Evolutionary conservation across 1,140 invertebrate species (phyloP), one percentile per base, ranked within the genome.

Genomic region (Sarcophaga bullata): DNA sequence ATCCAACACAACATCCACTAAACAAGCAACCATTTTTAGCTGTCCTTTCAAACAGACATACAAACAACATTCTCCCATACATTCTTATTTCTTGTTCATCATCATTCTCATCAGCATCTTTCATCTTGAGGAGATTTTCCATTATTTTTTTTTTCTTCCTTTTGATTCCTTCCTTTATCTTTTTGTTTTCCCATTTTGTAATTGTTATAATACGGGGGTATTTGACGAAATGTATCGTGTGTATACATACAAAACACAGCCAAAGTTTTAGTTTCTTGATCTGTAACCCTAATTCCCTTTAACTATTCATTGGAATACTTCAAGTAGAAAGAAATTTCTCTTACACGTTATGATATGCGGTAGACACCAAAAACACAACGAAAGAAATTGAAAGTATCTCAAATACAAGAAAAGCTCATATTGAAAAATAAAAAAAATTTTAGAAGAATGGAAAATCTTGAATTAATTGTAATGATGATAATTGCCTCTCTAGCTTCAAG

Each of bases 201-300:
- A 37, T 37, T 37, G 25, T 37, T 37, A 37, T 37, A 37, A 37
- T 37, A 1, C 25, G 1, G 25, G 2, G 62, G 62, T 68, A 37
- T 37, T 37, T 37, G 25, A 4, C 25, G 25, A 37, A 37, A 37
- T 68, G 11, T 19, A 19, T n/a, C 5, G 17, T 19, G 11, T 68
- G n/a, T 37, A 68, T n/a, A 19, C n/a, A 9, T 0, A 17, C 7
- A 19, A n/a, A 8, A 19, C 62, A 17, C 6, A 19, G n/a, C 1
- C 25, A 37, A 6, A 68, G 62, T 8, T 13, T 52, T 52, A 9
- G 1, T 52, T 52, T 52, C 1, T 68, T 68, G n/a, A 68, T 19
- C 62, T 68, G 62, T 68, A 68, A 68, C 62, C 62, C 62, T 68
- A 68, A 68, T 68, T 68, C 62, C 8, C n/a, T n/a, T 68, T 68